A percentile compares a stretch with the other conserved stretches of the same genome.
These are phyloP conservation scores for Oplegnathus fasciatus DNA, from an alignment of 2,113 vertebrate genomes.

Conservation along the genomic window DNA sequence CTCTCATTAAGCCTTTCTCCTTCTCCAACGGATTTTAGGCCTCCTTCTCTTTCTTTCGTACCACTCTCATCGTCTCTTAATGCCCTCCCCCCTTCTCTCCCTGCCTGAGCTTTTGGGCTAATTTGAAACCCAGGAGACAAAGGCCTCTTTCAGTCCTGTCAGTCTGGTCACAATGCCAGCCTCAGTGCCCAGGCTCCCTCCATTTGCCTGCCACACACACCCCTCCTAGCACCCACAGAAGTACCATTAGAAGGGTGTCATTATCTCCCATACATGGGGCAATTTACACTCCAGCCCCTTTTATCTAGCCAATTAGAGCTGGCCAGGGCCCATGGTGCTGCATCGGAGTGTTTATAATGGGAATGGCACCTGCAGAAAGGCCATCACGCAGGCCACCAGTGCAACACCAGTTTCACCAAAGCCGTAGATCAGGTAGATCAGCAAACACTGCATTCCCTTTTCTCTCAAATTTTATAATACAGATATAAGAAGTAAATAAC, in stretches of 20 bases:
- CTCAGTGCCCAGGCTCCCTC: constrained; percentile 67
- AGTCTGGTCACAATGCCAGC: constrained; percentile 72
- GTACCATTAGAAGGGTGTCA: constrained; percentile 64
- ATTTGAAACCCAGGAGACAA: constrained; percentile 79
- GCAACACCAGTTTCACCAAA: constrained; percentile 5
- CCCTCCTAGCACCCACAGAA: constrained; percentile 61
- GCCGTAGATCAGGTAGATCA: constrained; percentile 7
- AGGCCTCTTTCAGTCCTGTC: constrained; percentile 72
- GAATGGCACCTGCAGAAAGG: constrained; percentile 52
- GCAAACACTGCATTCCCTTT: neutral
- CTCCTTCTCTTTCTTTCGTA: constrained; percentile 35
- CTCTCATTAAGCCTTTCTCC: constrained; percentile 46
- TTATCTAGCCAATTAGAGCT: constrained; percentile 71
- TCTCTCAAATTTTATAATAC: neutral
- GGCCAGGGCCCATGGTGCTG: constrained; percentile 15
- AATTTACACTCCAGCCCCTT: constrained; percentile 65
- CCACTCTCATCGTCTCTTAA: constrained; percentile 24
- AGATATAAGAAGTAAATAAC: neutral
- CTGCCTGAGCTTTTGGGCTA: constrained; percentile 57
- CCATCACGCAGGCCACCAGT: constrained; percentile 46
- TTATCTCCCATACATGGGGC: constrained; percentile 64
- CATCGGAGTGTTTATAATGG: constrained; percentile 45
- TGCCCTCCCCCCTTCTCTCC: constrained; percentile 6
- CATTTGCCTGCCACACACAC: constrained; percentile 65
- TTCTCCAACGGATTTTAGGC: constrained; percentile 44